Evolutionary conservation across 2,888 invertebrate genomes (phyloP), one percentile per base, ranked within the genome.

Genomic region (Dicranocentrus wangi): DNA sequence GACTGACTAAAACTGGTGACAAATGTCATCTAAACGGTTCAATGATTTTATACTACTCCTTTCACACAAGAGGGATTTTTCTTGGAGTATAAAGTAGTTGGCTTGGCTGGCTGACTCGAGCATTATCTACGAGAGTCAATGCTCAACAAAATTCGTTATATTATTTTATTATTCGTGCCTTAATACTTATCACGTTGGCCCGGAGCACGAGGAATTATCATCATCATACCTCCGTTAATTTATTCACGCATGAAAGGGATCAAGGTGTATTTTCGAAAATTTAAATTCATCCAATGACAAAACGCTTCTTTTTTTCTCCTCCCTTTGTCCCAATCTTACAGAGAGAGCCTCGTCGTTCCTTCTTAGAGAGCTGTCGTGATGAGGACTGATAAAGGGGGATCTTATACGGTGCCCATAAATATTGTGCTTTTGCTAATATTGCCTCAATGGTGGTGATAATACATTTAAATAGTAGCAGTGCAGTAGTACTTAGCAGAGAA

Each of bases 211-310:
- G n/a, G 13, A 2, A 32, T 61, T 61, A 61, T 61, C 61, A 61
- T 55, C 23, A 21, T 32, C 28, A 13, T 61, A 10, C 23, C 39
- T 39, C 61, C 61, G 28, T 32, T 61, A 61, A 61, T 61, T 61
- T 61, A 32, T 61, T 61, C 61, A 61, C 32, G 61, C 32, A 61
- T 61, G 61, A 81, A 82, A 72, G 78, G 83, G 84, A 85, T 85
- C 82, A 85, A 80, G 80, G 66, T 58, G 69, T 39, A 77, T 32
- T 61, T 17, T 65, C 39, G 19, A 43, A 75, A 61, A 65, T 75
- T 76, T 76, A 66, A 76, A 76, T 76, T 63, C 73, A 65, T 63
- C 65, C 43, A 58, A 13, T 58, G 28, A 55, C 7, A 23, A 55
- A 32, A 61, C 23, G 19, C 25, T 17, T 19, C 1, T 27, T n/a